Base-by-base conservation (phyloP, 2,797 vertebrate genomes). In the Tympanoctomys barrerae region DNA sequence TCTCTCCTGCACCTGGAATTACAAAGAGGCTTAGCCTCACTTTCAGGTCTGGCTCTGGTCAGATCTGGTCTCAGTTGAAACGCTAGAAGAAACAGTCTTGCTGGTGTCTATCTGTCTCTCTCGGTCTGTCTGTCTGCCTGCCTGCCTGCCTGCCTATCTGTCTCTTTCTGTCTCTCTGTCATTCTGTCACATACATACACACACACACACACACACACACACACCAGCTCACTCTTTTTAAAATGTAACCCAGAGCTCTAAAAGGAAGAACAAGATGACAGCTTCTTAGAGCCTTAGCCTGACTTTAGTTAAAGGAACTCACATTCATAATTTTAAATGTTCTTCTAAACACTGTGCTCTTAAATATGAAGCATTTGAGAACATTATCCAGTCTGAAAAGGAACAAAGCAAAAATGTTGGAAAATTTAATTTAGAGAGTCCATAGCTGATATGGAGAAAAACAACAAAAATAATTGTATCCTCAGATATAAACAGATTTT, bases 341-440 rank as follows among this genome's bases (percentile, higher is more conserved):
- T 77, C 39, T 83, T 90, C 87, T 90, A 42, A 66, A 42, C 18
- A 52, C 2, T 21, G 5, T 82, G 14, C 10, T 89, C 26, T 87
- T 89, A 83, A 82, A 89, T 70, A 83, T 21, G 68, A 91, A 10
- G 10, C 0, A 42, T 52, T 64, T 77, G 19, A 96, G 28, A 13
- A 88, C 62, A 52, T 66, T 24, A 59, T 77, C 59, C 68, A 64
- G 54, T 66, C 19, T 54, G 13, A 85, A 96, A 86, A 5, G 42
- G 46, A 90, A 12, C 42, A 87, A 89, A 93, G 2, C 42, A 87
- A 97, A 84, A 64, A 12, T 71, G 89, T 8, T n/a, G 36, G 36
- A 49, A 59, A 66, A 73, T 89, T 78, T 52, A 87, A 71, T 9
- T 89, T 86, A n/a, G n/a, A 90, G 39, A 11, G 52, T 68, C 28